Conservation (phyloP, 1,140 invertebrate genomes). For the Bactericera cockerelli region DNA sequence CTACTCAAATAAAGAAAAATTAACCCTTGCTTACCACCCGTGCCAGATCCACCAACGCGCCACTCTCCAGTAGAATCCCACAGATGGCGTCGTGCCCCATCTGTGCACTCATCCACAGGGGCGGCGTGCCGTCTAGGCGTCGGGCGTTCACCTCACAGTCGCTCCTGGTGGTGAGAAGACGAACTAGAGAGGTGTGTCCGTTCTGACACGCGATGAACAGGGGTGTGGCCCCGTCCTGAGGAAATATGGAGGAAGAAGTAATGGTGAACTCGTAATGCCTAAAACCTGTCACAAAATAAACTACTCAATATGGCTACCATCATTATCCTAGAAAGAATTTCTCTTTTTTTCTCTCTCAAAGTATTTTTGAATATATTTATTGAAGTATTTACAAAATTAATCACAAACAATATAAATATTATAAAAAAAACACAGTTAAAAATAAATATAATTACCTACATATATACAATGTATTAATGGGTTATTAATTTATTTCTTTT, state of each 20-base stretch:
- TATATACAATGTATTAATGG: too few relatives aligned
- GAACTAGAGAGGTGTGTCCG: slow-evolving; percentile 61
- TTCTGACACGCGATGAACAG: slow-evolving; percentile 82
- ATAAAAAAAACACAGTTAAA: too few relatives aligned
- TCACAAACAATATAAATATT: too few relatives aligned
- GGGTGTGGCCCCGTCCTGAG: slow-evolving; percentile 69
- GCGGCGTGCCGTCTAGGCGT: slow-evolving; percentile 66
- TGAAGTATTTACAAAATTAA: too few relatives aligned
- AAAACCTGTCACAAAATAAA: too few relatives aligned
- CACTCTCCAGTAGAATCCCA: slow-evolving; percentile 51
- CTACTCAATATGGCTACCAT: too few relatives aligned
- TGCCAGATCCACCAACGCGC: slow-evolving; percentile 61
- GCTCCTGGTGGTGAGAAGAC: slow-evolving; percentile 46
- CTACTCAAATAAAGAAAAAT: too few relatives aligned
- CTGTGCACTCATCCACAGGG: slow-evolving; percentile 85
- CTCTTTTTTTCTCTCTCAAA: background rate
- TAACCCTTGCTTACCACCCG: too few relatives aligned
- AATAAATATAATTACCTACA: too few relatives aligned
- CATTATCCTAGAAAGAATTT: background rate
- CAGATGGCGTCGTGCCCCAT: slow-evolving; percentile 79
- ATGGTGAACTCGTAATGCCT: too few relatives aligned
- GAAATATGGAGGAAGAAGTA: slow-evolving; percentile 12
- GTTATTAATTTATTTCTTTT: too few relatives aligned
- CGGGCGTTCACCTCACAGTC: slow-evolving; percentile 52
- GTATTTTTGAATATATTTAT: too few relatives aligned